Conservation (phyloP, 2,113 vertebrate genomes). For the Mungos mungo region DNA sequence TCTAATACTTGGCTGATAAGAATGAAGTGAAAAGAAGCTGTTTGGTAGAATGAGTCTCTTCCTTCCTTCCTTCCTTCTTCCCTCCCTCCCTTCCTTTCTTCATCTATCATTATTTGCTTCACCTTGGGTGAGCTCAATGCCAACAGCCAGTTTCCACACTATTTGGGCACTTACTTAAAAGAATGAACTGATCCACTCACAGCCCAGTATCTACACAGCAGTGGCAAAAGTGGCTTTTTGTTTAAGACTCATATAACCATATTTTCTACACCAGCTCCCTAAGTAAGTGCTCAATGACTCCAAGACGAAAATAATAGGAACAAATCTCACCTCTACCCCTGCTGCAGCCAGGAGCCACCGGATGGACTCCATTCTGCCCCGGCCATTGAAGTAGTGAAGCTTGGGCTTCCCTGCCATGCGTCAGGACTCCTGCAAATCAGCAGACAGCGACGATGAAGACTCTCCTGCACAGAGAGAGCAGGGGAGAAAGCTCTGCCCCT, state of each 20-base stretch:
- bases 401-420: constrained; percentile 86
- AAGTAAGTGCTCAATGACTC: neutral
- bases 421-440: neutral
- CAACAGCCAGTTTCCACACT: neutral
- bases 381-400: constrained; percentile 86
- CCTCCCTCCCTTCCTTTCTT: neutral
- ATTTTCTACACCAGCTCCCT: neutral
- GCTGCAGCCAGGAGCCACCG: constrained; percentile 88
- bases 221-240: neutral
- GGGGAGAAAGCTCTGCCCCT: constrained; percentile 86
- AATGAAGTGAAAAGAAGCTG: neutral
- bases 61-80: neutral
- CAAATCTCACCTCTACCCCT: constrained; percentile 84
- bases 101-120: neutral
- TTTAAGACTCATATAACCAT: neutral
- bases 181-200: neutral
- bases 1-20: neutral
- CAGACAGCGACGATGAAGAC: neutral
- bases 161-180: neutral
- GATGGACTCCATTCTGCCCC: constrained; percentile 90
- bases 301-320: fast-evolving
- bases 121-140: neutral
- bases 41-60: neutral
- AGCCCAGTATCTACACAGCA: neutral
- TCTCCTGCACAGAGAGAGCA: neutral